Base-by-base conservation (phyloP, 1,140 invertebrate genomes). In the Parapsyche elsis region DNA sequence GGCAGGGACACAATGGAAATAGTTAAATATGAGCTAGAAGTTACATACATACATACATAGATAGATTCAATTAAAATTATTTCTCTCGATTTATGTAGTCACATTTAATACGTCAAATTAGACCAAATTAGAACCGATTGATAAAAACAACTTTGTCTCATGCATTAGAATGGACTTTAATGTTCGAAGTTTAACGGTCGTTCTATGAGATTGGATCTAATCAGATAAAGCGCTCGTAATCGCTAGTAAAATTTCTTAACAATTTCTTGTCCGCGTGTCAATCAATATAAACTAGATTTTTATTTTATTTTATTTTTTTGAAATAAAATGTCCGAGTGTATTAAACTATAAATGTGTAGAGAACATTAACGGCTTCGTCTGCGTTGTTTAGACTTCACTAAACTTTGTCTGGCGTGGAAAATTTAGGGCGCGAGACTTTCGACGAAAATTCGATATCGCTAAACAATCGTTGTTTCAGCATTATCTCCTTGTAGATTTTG, bases 401-500 rank as follows among this genome's bases (percentile, higher is more conserved):
- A 53, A 53, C 49, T 12, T 53, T 53, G 10, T 53, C 16, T 16
- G 16, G 5, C 45, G 45, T 46, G 45, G 49, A 53, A 53, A 38
- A 4, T 38, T 38, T 38, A 12, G 49, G 49, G 30, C 30, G 30
- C 30, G 49, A 14, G 49, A 16, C 10, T 67, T 26, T 23, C 64
- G 19, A 30, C 45, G 24, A 49, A 45, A 73, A 19, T 73, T 73
- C 71, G 44, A 57, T 75, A 75, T 75, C 73, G 45, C 16, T 45
- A 14, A 45, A 30, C 26, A 71, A 71, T 71, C 73, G 73, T 26
- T 45, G 46, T 77, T 64, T 77, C 23, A 53, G 57, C 75, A 77
- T 77, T 79, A 57, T 80, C 76, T 64, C 16, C 38, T 49, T 71
- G 23, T 77, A 73, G 57, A 78, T 78, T 64, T 26, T 71, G 78